Base-by-base conservation (phyloP, 2,888 invertebrate genomes). In the Himalopsyche japonica region DNA sequence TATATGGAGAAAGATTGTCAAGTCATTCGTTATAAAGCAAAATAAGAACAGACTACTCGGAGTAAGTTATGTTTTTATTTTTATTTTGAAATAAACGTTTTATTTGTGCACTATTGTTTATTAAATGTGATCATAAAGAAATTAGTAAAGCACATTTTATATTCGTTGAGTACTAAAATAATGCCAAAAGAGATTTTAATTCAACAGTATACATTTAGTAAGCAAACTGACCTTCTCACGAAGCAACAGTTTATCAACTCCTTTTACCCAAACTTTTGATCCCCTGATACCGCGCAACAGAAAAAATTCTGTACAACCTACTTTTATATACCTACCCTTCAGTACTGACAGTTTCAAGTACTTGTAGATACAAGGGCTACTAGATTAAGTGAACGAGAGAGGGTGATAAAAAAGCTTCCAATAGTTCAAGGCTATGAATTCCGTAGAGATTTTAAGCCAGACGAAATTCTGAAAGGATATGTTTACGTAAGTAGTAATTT, bases 171-270 rank as follows among this genome's bases (percentile, higher is more conserved):
- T 15, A n/a, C n/a, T 15, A 43, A 0, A 43, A 15, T 15, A 15
- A 15, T 15, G 0, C 3, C 12, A 15, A 43, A 15, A 20, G 20
- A 7, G 20, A 20, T 57, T 4, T 57, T 57, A 57, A 57, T 57
- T 57, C 24, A 4, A 57, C 57, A 20, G 57, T 20, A 3, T 57
- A 20, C 20, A 49, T 20, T 49, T 10, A 27, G 24, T 64, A 64
- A 24, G 30, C 3, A 57, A 57, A 70, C 70, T 70, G 70, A 70
- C 27, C 70, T 70, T 70, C 70, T 27, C 70, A 70, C 70, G 30
- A 77, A 79, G 84, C 84, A 84, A 84, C 84, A 84, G 84, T 77
- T 84, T 77, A 77, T 77, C 77, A 37, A 34, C 8, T 77, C 77
- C 77, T 77, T 77, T 15, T 37, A 20, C 77, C 43, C 77, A 20